Base-by-base conservation (phyloP, 2,113 vertebrate genomes). In the Orientallactaga bullata region DNA sequence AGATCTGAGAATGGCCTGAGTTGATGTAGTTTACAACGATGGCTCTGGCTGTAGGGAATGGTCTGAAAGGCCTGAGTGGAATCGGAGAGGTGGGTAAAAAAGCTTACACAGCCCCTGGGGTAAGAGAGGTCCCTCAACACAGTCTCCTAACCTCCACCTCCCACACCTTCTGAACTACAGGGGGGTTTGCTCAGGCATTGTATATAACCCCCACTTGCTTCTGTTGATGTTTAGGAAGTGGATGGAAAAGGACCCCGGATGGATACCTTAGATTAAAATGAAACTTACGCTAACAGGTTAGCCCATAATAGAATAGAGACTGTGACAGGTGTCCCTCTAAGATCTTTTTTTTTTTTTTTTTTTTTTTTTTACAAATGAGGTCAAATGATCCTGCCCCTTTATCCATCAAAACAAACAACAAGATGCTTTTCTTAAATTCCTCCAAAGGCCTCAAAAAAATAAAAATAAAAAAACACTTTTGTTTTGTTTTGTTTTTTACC, bases 401-500 rank as follows among this genome's bases (percentile, higher is more conserved):
- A 83, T 16, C 63, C 35, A 85, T 65, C 68, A 82, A 58, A 84
- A 91, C 72, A 55, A 89, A 74, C 66, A 37, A 77, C 32, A 51
- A 15, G 13, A 94, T 39, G 58, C 8, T 42, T 72, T 58, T 66
- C n/a, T 85, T 69, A 12, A 60, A 69, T 71, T 77, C 32, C 23
- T 73, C n/a, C n/a, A n/a, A n/a, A n/a, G n/a, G n/a, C n/a, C n/a
- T n/a, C n/a, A n/a, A n/a, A n/a, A n/a, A n/a, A n/a, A n/a, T n/a
- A n/a, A n/a, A n/a, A n/a, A n/a, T n/a, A n/a, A n/a, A n/a, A n/a
- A n/a, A n/a, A n/a, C n/a, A n/a, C n/a, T n/a, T n/a, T n/a, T n/a
- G n/a, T n/a, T n/a, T n/a, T n/a, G n/a, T 20, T 13, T 32, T 15
- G 37, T 0, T 78, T 85, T 73, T 93, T 91, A 97, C 96, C 95